phyloP scores from a whole-genome alignment of 2,113 vertebrate species.

The Lagopus muta region DNA sequence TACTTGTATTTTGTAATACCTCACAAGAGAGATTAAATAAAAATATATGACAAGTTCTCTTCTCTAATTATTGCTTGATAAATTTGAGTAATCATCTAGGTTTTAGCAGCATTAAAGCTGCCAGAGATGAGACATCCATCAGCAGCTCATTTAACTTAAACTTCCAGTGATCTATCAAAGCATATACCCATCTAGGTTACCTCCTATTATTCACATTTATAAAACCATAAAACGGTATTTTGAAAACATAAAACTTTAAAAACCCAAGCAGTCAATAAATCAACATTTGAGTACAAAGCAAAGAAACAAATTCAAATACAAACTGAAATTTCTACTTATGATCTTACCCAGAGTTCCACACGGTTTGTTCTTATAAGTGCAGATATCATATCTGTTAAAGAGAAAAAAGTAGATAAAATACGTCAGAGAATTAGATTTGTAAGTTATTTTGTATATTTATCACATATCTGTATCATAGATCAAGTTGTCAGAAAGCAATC shows the following conservation, averaged over 20 bases:
- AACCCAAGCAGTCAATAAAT: background rate
- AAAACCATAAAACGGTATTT: background rate
- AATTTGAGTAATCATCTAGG: conserved; percentile 33
- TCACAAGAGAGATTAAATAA: conserved; percentile 4
- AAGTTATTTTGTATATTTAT: conserved; percentile 63
- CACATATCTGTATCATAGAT: conserved; percentile 67
- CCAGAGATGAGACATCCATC: background rate
- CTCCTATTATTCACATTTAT: background rate
- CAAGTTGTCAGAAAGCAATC: conserved; percentile 75
- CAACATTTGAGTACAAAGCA: background rate
- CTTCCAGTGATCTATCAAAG: conserved; percentile 13
- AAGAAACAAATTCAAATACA: conserved; percentile 14
- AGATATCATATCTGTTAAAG: conserved; percentile 94
- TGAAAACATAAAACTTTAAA: conserved; percentile 6
- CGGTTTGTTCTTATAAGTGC: conserved; percentile 99
- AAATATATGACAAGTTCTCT: conserved; percentile 8
- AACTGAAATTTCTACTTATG: conserved; percentile 45
- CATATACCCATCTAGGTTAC: background rate
- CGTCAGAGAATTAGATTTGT: conserved; percentile 61
- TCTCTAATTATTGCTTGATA: background rate
- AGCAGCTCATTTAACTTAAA: background rate
- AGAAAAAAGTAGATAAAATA: conserved; percentile 63
- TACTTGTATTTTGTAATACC: background rate
- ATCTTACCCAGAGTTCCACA: conserved; percentile 97
- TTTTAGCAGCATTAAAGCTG: conserved; percentile 28